These are phyloP conservation scores for Aphis craccivora DNA, from an alignment of 1,140 invertebrate species.

Conservation along the genomic window DNA sequence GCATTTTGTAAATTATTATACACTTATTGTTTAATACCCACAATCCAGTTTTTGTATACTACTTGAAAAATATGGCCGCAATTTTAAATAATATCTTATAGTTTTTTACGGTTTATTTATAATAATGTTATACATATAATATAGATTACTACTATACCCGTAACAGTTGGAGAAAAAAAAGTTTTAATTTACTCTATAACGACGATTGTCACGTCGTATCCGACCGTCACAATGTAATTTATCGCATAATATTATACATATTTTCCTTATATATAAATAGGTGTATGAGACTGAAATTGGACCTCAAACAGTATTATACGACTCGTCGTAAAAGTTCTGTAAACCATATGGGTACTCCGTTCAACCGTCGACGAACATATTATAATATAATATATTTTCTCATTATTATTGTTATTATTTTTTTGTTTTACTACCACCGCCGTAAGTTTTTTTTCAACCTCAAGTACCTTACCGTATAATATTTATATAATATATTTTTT, in stretches of 20 bases:
- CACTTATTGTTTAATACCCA: background rate
- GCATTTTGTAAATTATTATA: background rate
- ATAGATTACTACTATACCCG: background rate
- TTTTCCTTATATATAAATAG: background rate
- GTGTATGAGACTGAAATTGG: background rate
- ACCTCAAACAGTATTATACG: background rate
- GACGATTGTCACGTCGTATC: background rate
- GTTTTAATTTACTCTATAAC: slow-evolving; percentile 8
- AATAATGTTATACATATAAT: background rate
- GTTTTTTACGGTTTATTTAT: background rate
- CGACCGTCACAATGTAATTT: background rate
- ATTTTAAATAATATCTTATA: background rate
- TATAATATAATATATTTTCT: background rate
- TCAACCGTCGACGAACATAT: background rate
- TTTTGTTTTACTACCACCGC: background rate
- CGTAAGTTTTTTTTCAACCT: background rate
- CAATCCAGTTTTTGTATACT: background rate
- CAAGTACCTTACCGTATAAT: background rate
- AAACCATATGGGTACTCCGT: background rate
- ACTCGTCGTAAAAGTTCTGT: background rate
- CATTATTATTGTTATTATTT: slow-evolving; percentile 24
- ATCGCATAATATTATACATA: background rate
- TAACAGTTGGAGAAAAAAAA: background rate
- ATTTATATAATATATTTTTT: background rate
- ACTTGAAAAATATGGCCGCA: background rate